Conservation (phyloP, 1,140 invertebrate species). For the Eupristina koningsbergeri region DNA sequence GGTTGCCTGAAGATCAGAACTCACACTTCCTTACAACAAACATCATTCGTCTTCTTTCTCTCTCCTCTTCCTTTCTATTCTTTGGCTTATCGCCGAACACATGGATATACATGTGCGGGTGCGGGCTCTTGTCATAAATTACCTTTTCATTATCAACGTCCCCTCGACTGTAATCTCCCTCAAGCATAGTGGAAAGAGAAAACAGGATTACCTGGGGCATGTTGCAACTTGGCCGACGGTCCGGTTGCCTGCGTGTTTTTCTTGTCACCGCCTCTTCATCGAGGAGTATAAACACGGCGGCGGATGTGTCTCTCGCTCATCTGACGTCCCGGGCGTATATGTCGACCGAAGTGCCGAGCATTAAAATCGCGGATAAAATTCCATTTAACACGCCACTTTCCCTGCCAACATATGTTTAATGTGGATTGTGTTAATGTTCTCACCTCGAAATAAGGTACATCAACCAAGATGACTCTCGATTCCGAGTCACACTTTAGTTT, state of each 20-base stretch:
- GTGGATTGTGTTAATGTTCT: neutral
- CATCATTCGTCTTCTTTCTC: conserved; percentile 2
- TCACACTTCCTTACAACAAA: neutral
- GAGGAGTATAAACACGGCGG: neutral
- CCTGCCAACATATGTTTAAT: neutral
- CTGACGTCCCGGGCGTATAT: conserved; percentile 45
- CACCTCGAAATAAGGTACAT: neutral
- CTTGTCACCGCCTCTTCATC: neutral
- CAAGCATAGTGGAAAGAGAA: conserved; percentile 15
- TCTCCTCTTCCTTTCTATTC: conserved; percentile 8
- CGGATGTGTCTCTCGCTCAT: conserved; percentile 45
- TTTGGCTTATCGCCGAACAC: conserved; percentile 55
- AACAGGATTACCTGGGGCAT: conserved; percentile 47
- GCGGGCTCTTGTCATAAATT: conserved; percentile 60
- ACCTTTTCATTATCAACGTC: conserved; percentile 64
- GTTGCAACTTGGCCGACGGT: neutral
- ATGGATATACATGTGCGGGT: conserved; percentile 54
- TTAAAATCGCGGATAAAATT: conserved; percentile 43
- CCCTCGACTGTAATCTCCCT: conserved; percentile 52
- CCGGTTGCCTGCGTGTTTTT: neutral
- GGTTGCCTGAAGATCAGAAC: conserved; percentile 24
- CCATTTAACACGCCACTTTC: conserved; percentile 40
- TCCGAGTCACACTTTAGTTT: too few relatives aligned
- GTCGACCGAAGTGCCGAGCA: neutral
- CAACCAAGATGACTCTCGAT: too few relatives aligned